phyloP scores from a whole-genome alignment of 2,888 invertebrate species.

The Brenthis hecate region DNA sequence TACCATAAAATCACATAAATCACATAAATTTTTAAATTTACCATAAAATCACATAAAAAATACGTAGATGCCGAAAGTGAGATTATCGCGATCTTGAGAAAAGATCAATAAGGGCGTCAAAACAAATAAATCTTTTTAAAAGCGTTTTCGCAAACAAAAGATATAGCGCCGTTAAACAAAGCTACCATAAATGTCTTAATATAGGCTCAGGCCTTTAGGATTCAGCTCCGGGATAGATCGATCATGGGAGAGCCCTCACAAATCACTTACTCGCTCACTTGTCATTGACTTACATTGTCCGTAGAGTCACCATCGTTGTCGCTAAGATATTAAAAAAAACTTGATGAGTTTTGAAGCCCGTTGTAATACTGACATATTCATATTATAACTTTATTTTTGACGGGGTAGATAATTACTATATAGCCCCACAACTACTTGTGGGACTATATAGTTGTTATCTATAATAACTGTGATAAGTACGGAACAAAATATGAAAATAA shows the following conservation, averaged over 20 bases:
- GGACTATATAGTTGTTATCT: too few species aligned
- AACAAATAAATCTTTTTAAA: constrained; percentile 12
- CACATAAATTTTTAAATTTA: neutral
- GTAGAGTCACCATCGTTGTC: constrained; percentile 10
- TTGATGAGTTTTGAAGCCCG: too few species aligned
- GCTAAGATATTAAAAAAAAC: neutral
- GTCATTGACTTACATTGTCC: constrained; percentile 27
- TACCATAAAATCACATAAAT: neutral
- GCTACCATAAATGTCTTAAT: constrained; percentile 24
- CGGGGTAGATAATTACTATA: too few species aligned
- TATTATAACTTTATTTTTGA: too few species aligned
- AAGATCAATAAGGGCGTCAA: neutral
- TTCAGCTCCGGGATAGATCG: constrained; percentile 19
- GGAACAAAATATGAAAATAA: too few species aligned
- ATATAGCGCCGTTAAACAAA: constrained; percentile 11
- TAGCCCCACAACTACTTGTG: too few species aligned
- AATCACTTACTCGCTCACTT: constrained; percentile 38
- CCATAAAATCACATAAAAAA: neutral
- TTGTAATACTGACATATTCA: too few species aligned
- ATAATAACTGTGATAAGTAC: too few species aligned
- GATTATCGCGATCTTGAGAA: neutral
- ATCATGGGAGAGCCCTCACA: constrained; percentile 33
- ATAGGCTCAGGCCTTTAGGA: constrained; percentile 12
- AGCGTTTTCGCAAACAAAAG: neutral
- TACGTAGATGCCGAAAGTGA: neutral